Base-by-base conservation (phyloP, 2,888 invertebrate species). In the Pogonocherus hispidulus region DNA sequence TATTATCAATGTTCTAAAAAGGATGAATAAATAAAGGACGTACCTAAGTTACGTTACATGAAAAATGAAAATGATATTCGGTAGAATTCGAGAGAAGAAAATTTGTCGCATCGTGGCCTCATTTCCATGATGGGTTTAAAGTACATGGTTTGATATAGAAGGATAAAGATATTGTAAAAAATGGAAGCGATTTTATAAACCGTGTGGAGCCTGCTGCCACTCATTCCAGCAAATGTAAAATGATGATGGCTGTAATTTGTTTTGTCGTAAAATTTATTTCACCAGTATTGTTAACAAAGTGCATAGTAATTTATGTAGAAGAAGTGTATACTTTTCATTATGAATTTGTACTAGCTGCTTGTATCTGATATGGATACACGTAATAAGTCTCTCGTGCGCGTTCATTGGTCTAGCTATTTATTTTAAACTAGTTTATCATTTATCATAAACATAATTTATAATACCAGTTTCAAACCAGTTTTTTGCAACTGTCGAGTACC, bases 291-390 rank as follows among this genome's bases (percentile, higher is more conserved):
- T 27, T n/a, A 52, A 52, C 23, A 52, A 23, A 52, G 23, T 20
- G 49, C 9, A 18, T 49, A 49, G 52, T 52, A 52, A 23, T 52
- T 52, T 52, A 18, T 49, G n/a, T 9, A n/a, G 16, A 49, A 49
- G 9, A 20, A 49, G 32, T 32, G 3, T 2, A 32, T 1, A 32
- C 32, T 32, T 32, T 9, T 32, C 5, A 11, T 11, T 11, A 32
- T 32, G 8, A 32, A 32, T 32, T 2, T 9, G 9, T 32, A 9
- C 32, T 2, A 32, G 11, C 32, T 32, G 32, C 9, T 11, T 11
- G 8, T 11, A 32, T 32, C 32, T 32, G 8, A 32, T 8, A 32
- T 32, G 32, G 11, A 32, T 32, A 32, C 11, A 11, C 32, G 1
- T 9, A 8, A 8, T 23, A 23, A 3, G 6, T 23, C 6, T n/a